Evolutionary conservation across 2,888 invertebrate species (phyloP), one percentile per base, ranked within the genome.

Genomic region (Eupithecia tripunctaria): DNA sequence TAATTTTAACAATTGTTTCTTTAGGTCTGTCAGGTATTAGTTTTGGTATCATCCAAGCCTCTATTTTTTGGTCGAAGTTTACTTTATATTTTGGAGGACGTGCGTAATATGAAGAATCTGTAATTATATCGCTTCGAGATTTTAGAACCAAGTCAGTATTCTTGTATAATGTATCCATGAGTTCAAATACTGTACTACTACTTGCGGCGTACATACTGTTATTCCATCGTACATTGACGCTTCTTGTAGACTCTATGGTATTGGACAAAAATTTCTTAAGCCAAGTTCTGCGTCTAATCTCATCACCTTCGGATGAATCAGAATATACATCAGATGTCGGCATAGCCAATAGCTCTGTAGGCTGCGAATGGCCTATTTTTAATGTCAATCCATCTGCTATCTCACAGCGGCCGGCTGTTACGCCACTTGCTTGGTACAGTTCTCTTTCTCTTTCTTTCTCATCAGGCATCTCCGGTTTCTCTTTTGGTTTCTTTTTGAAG

Each of bases 31-130:
- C 82, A 18, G 79, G 77, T 27, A 90, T 82, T 5, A 85, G 88
- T 72, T 84, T 84, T 25, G 91, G 88, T 47, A 93, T 82, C 92
- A 93, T 92, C 89, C 91, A 93, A 2, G 92, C 90, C 85, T 92
- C 85, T 72, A 93, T 82, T 47, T 89, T 84, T 75, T 88, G 84
- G n/a, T 86, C 79, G 67, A 89, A 91, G 72, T 88, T 87, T 0
- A 87, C 85, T 60, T 81, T 82, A 29, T 86, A 88, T 62, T 81
- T 85, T 27, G 76, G 80, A 60, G 81, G 76, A 4, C 84, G 82
- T 71, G 80, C 84, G 25, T 81, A 84, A 65, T 81, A 83, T 6
- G 85, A 84, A 0, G 86, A 84, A 2, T 79, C 82, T 2, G 85
- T 82, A 18, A 85, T 84, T 0, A 87, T 76, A 74, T 92, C 88